Conservation (phyloP, 1,140 invertebrate species). For the Hycleus phaleratus region DNA sequence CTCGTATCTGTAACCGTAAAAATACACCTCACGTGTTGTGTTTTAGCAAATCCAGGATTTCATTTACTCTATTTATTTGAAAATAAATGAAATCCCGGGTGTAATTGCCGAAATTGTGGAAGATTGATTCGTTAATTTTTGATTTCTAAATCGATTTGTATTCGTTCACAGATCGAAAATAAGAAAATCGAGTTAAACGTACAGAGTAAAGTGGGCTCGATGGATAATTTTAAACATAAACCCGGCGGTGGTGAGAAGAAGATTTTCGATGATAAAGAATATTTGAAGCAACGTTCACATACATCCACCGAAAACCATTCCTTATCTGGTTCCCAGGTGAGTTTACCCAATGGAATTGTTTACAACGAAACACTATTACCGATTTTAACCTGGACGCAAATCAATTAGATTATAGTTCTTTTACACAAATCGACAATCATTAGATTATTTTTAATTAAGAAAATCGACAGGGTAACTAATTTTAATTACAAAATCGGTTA, state of each 20-base stretch:
- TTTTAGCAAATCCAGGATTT: no score
- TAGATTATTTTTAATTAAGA: no score
- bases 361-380: conserved; percentile 3
- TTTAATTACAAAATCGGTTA: no score
- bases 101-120: no score
- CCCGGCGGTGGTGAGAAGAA: conserved; percentile 89
- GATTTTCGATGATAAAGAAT: conserved; percentile 91
- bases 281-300: conserved; percentile 56
- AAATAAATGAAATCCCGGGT: no score
- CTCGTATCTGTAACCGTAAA: no score
- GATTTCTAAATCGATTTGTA: no score
- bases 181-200: conserved; percentile 80
- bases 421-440: no score
- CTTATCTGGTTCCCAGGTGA: conserved; percentile 61
- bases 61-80: no score
- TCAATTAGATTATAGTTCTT: background rate
- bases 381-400: conserved; percentile 10
- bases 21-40: no score
- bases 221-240: conserved; percentile 90
- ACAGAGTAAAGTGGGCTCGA: conserved; percentile 80
- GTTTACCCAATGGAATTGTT: conserved; percentile 18
- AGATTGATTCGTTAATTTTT: no score
- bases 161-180: conserved; percentile 63
- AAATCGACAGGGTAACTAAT: no score
- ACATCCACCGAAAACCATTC: conserved; percentile 54